phyloP scores from a whole-genome alignment of 35 echinoderm and acorn worm species.

The Apostichopus japonicus region DNA sequence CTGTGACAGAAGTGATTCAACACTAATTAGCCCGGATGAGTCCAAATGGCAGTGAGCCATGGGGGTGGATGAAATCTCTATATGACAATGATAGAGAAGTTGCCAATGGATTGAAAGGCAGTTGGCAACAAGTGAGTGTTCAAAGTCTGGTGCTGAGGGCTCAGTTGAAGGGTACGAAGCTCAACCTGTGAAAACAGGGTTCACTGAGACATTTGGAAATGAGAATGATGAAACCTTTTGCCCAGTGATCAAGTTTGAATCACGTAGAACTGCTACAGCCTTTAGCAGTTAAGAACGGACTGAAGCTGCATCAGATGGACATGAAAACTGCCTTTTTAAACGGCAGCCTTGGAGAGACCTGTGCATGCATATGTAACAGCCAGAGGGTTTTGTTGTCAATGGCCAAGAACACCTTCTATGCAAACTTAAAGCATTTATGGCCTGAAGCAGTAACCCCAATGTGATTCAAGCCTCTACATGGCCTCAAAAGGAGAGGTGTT shows the following conservation, averaged over 20 bases:
- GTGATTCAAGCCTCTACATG: conserved; percentile 11
- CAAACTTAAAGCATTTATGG: conserved; percentile 27
- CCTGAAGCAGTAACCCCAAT: background rate
- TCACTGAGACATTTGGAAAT: background rate
- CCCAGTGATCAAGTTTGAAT: conserved; percentile 42
- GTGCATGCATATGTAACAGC: background rate
- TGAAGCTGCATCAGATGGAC: conserved; percentile 15
- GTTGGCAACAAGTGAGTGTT: background rate
- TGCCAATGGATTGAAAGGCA: background rate
- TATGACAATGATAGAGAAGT: background rate
- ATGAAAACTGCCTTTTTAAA: conserved; percentile 13
- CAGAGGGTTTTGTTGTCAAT: background rate
- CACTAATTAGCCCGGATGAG: background rate
- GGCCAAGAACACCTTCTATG: conserved; percentile 1
- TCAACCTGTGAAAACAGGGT: background rate
- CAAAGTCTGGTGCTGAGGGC: background rate
- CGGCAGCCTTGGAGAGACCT: background rate
- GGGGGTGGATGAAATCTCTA: background rate
- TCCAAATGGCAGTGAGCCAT: too few species aligned
- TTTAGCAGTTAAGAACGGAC: too few species aligned
- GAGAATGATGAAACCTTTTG: conserved; percentile 28
- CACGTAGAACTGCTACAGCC: background rate
- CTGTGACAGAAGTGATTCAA: background rate
- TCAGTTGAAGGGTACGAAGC: background rate
- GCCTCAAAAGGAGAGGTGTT: background rate